Evolutionary conservation across 2,888 invertebrate species (phyloP), one percentile per base, ranked within the genome.

Genomic region (Oeneis ivallda): DNA sequence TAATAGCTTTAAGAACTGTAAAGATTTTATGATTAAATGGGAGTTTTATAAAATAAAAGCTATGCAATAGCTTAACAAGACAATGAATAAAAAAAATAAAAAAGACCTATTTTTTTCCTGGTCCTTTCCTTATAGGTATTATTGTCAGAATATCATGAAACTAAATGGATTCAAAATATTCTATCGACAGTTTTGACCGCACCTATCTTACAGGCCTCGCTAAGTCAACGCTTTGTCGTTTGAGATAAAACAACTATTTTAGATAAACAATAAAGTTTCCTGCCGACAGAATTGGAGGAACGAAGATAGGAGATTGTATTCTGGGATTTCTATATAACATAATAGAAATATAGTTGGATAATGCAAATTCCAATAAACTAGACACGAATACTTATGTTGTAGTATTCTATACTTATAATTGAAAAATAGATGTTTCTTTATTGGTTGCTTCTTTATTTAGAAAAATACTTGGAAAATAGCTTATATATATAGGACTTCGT

Each of bases 211-310:
- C 41, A 26, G 34, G 17, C 19, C 70, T 50, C 56, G 50, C 68
- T 70, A 70, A 57, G 64, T 60, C 68, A 64, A 56, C 47, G 62
- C 52, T 68, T 70, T 65, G 64, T 67, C 54, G 52, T 52, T 52
- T 37, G 13, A 64, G 68, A 66, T 68, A 70, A 68, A 47, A 61
- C 49, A 15, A 43, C 43, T 64, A 57, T 13, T 61, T 61, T 68
- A 67, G 50, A 34, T 57, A 61, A 63, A 58, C 61, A 61, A 67
- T 70, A 65, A 67, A 64, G 53, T 61, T 34, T 10, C 43, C 54
- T 19, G 34, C 17, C 43, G 41, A 62, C 34, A 64, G 17, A 37
- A 45, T 52, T 37, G 13, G 15, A 47, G 41, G 19, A 59, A 53
- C 50, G 26, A 49, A 39, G 26, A 56, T 56, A 56, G 39, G 19